Evolutionary conservation across 2,113 vertebrate genomes (phyloP).

Genomic region (Phainopepla nitens): DNA sequence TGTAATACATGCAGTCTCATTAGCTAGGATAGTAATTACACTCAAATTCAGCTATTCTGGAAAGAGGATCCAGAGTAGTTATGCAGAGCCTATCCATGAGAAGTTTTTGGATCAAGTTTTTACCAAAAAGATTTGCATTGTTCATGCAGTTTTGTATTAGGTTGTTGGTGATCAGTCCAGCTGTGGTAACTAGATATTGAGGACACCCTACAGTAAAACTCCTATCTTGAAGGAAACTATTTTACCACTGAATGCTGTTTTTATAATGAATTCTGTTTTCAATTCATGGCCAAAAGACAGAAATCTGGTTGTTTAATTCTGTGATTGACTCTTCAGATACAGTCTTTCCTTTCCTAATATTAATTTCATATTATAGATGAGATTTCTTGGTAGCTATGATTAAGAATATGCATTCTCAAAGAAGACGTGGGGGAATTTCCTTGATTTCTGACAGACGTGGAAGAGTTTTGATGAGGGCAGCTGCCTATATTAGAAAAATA

Average conservation of each 20-base stretch:
- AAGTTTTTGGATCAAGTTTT: neutral
- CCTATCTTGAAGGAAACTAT: neutral
- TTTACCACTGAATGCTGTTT: neutral
- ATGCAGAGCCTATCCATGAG: neutral
- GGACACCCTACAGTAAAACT: neutral
- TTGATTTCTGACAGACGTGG: neutral
- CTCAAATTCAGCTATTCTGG: neutral
- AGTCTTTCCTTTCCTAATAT: neutral
- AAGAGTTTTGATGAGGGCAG: neutral
- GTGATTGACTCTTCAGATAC: neutral
- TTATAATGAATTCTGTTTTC: neutral
- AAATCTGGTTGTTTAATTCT: neutral
- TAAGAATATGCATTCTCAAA: neutral
- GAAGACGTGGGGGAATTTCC: neutral
- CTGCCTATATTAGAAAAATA: neutral
- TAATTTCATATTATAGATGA: neutral
- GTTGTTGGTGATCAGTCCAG: neutral
- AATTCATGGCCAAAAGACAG: neutral
- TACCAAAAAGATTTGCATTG: neutral
- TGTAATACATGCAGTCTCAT: neutral
- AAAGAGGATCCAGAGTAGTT: neutral
- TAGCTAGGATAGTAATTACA: neutral
- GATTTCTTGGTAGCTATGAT: neutral
- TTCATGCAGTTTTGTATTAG: accelerated
- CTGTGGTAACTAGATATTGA: neutral